Base-by-base conservation (phyloP, 1,140 invertebrate genomes). In the Drosophila kanapiae region DNA sequence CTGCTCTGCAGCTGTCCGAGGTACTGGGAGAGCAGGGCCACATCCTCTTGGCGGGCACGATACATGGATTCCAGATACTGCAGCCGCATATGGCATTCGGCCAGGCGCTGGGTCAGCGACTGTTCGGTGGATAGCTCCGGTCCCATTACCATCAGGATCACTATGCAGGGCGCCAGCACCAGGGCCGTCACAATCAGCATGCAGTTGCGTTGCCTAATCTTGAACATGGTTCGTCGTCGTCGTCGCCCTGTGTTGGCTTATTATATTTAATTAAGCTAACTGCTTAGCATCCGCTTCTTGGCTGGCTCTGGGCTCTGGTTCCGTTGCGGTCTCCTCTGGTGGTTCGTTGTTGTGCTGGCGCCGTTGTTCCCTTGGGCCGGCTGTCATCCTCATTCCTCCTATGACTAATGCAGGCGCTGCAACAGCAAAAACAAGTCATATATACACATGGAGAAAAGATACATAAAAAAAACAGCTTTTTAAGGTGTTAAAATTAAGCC, bases 51-150 rank as follows among this genome's bases (percentile, higher is more conserved):
- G 6, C 96, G 90, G 0, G 95, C 94, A 13, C 95, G 93, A 87
- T 96, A 96, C 91, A 96, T 94, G 8, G 95, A 94, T 80, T 97
- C 96, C 27, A 96, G 93, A 80, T 96, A 96, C 78, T 96, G 95
- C 13, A 97, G 90, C 29, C 95, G 94, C 51, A 96, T 95, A 63
- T 96, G 95, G 77, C 96, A 94, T 70, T 96, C 96, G 27, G 95
- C 95, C 75, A 97, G 92, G 54, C 95, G 93, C 91, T 96, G 94
- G 49, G 96, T 95, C 81, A 97, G 92, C 64, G 95, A 92, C 79
- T 96, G 94, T 85, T 96, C 96, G 63, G 95, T 94, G 64, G 94
- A 95, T 82, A 95, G 59, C 84, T 93, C 92, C 71, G 91, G 91
- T 65, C 87, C 91, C 91, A 92, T 83, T 38, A 92, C 58, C 80